A percentile compares a stretch with the other conserved stretches of the same genome.
phyloP scores from a whole-genome alignment of 2,797 vertebrate species.

The Vultur gryphus region DNA sequence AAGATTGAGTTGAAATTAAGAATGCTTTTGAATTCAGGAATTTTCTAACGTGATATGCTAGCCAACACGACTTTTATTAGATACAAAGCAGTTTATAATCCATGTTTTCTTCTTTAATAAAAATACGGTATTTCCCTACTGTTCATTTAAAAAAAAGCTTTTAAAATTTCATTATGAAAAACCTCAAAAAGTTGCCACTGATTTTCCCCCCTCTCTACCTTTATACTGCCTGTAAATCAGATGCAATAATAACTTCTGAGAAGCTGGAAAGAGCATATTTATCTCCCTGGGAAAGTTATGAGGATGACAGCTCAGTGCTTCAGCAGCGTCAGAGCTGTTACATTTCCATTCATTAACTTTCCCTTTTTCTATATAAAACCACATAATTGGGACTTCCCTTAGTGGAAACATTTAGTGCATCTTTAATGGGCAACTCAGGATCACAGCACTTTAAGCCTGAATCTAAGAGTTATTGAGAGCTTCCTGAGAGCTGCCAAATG shows the following conservation, averaged over 20 bases:
- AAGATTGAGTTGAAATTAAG: background rate
- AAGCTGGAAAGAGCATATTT: constrained; percentile 34
- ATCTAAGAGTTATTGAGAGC: constrained; percentile 27
- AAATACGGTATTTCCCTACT: background rate
- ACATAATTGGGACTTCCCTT: constrained; percentile 56
- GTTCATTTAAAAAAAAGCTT: background rate
- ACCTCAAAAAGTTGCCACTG: background rate
- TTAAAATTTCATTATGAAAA: constrained; percentile 6
- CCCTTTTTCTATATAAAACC: constrained; percentile 51
- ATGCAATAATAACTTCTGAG: constrained; percentile 36
- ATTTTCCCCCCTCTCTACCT: background rate
- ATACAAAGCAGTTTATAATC: background rate
- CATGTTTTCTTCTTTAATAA: background rate
- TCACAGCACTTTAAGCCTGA: constrained; percentile 16
- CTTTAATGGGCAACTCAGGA: constrained; percentile 30
- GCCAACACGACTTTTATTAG: background rate
- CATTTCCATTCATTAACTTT: constrained; percentile 59
- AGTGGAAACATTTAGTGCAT: constrained; percentile 44
- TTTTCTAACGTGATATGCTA: background rate
- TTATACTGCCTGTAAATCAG: constrained; percentile 37
- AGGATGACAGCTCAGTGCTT: constrained; percentile 40
- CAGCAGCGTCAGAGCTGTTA: constrained; percentile 15
- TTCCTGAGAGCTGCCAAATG: constrained; percentile 48
- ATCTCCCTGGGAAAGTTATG: constrained; percentile 47
- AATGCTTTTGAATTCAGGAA: background rate